Base-by-base conservation (phyloP, 1,140 invertebrate species). In the Drosophila miranda region DNA sequence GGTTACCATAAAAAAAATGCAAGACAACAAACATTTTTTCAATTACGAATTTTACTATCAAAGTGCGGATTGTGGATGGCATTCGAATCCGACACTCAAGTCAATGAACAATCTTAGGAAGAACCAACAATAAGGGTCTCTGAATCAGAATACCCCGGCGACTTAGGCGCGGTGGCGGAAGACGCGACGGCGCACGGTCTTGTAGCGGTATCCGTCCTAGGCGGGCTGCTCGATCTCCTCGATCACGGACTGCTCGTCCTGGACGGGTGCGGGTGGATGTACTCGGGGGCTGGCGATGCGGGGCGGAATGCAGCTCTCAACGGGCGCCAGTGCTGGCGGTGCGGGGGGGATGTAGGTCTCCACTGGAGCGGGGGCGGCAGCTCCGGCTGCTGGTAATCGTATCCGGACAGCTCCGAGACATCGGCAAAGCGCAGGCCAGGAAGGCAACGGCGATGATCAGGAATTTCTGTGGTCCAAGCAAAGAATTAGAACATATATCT, bases 121-220 rank as follows among this genome's bases (percentile, higher is more conserved):
- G 7, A 19, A 23, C 44, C 16, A 54, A 69, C 41, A 46, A 38
- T 21, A 6, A 1, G 21, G n/a, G 14, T 8, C 2, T 16, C 19
- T 19, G 19, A 26, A 8, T 28, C 7, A 7, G 6, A 30, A 9
- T 30, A 8, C 30, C 2, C 7, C 8, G 9, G 4, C 5, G 26
- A 64, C 21, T 61, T 78, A 87, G 71, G 82, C 82, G 71, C 89
- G 89, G 50, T 86, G 78, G 26, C 89, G 89, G 62, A 90, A 79
- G 68, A 89, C 84, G 23, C 89, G 76, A 61, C 89, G 88, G 45
- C 89, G 89, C 2, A 90, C 83, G 6, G 81, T 86, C 68, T 89
- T 90, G 73, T 90, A 90, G 70, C 88, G 89, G 52, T 90, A 90
- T 7, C 89, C 89, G 60, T 90, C 89, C 63, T 82, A 75, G 41